Evolutionary conservation across 1,140 invertebrate species (phyloP).

Genomic region (Lepidostoma basale): DNA sequence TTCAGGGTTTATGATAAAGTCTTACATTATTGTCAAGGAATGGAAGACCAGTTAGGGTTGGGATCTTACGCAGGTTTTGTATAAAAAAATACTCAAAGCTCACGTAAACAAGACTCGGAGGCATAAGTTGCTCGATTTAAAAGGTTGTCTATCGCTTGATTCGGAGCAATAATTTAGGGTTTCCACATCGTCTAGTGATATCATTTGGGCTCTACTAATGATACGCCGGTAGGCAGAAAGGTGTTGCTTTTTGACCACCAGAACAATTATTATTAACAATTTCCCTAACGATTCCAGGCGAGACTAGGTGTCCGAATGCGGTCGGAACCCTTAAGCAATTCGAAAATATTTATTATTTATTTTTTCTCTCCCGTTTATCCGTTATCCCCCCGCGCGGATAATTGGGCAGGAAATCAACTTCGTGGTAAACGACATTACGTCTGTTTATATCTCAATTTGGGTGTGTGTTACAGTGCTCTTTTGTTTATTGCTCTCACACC

Average conservation of each 20-base stretch:
- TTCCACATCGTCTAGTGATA: slow-evolving; percentile 13
- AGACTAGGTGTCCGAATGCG: not conserved
- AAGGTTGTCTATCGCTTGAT: not conserved
- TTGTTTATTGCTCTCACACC: no score
- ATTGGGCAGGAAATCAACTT: slow-evolving; percentile 19
- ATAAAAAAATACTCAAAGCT: no score
- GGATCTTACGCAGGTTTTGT: no score
- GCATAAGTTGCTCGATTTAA: no score
- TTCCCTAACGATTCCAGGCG: not conserved
- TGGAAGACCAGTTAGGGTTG: no score
- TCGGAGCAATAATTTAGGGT: slow-evolving; percentile 13
- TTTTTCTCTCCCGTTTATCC: not conserved
- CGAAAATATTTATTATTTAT: not conserved
- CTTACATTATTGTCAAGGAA: no score
- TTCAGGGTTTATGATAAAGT: no score
- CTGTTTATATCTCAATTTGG: slow-evolving; percentile 14
- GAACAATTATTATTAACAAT: slow-evolving; percentile 1
- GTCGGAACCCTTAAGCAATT: not conserved
- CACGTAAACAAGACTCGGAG: no score
- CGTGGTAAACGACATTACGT: slow-evolving; percentile 2
- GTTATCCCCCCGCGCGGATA: slow-evolving; percentile 7
- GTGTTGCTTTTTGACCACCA: slow-evolving; percentile 36
- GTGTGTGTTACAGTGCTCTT: no score
- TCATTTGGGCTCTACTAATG: slow-evolving; percentile 25
- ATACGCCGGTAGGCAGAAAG: slow-evolving; percentile 39